A percentile compares a stretch with the other conserved stretches of the same genome.
These are phyloP conservation scores for Dryobates pubescens DNA, from an alignment of 2,797 vertebrate species.

Conservation along the genomic window DNA sequence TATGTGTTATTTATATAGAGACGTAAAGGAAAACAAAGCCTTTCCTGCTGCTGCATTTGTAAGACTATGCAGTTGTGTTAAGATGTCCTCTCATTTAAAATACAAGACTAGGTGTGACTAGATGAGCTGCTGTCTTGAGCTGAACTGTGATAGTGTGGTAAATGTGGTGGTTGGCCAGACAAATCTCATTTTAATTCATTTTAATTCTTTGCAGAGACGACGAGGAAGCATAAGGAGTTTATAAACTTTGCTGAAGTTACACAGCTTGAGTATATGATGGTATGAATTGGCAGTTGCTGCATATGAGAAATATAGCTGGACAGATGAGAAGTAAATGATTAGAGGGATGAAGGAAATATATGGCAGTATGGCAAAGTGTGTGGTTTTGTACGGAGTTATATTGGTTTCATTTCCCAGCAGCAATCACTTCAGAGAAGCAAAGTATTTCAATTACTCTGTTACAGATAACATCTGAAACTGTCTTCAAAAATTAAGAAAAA, in stretches of 20 bases:
- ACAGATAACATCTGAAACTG: neutral
- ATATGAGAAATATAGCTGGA: neutral
- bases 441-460: slow-evolving; percentile 5
- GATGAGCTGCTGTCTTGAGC: neutral
- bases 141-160: neutral
- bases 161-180: neutral
- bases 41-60: neutral
- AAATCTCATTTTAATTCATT: neutral
- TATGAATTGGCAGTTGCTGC: neutral
- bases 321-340: slow-evolving; percentile 1
- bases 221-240: neutral
- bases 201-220: neutral
- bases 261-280: neutral
- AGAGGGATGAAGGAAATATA: neutral
- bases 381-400: neutral
- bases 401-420: neutral
- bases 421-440: neutral
- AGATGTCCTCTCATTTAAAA: neutral
- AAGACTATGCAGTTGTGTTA: neutral
- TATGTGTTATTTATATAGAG: slow-evolving; percentile 20
- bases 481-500: neutral
- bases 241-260: neutral
- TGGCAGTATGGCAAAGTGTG: neutral
- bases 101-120: neutral
- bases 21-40: neutral